Evolutionary conservation across 2,797 vertebrate species (phyloP).

Genomic region (Apodemus agrarius): DNA sequence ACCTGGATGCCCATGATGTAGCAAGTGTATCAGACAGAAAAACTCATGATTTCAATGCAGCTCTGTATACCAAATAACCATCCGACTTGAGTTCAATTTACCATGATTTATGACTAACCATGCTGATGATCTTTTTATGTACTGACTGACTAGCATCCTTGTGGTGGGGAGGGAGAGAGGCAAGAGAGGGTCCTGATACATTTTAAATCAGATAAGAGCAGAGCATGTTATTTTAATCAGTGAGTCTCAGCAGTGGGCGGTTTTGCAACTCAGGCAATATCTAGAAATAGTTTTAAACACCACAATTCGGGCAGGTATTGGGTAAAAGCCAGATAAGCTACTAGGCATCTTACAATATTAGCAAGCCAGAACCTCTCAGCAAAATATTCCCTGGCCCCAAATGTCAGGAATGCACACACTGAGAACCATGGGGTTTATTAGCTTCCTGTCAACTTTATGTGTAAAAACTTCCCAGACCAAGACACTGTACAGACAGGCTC

Average conservation of each 20-base stretch:
- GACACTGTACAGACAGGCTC: background rate
- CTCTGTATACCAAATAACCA: background rate
- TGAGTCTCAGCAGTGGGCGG: background rate
- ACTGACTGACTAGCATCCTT: background rate
- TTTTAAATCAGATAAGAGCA: background rate
- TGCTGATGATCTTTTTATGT: background rate
- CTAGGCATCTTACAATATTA: background rate
- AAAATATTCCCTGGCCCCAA: background rate
- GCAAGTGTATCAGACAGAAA: background rate
- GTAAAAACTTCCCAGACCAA: background rate
- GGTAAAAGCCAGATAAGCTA: background rate
- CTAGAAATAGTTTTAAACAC: background rate
- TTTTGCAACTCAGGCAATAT: background rate
- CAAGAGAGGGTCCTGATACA: background rate
- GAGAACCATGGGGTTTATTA: background rate
- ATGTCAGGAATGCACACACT: background rate
- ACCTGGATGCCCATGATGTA: background rate
- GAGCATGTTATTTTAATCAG: constrained; percentile 7
- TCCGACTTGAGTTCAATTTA: background rate
- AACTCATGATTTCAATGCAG: background rate
- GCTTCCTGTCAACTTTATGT: background rate
- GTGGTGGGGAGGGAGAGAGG: background rate
- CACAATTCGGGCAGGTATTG: background rate
- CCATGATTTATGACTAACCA: background rate
- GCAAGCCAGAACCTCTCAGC: background rate